These are phyloP conservation scores for Amphiprion clarkii DNA, from an alignment of 2,797 vertebrate species.

Conservation along the genomic window DNA sequence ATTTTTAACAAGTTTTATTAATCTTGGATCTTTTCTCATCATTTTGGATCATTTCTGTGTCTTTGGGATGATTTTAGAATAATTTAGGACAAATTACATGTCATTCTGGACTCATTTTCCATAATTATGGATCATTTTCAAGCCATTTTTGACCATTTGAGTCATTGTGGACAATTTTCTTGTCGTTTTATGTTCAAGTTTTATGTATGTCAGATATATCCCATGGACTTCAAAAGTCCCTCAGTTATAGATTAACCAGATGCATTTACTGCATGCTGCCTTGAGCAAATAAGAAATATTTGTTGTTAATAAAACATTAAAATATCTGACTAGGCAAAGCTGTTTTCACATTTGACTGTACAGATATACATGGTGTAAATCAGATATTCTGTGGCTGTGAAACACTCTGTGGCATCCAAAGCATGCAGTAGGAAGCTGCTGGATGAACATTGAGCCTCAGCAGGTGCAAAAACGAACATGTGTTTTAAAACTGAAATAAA, in stretches of 20 bases:
- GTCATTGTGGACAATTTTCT: too few species aligned
- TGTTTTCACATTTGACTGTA: constrained; percentile 2
- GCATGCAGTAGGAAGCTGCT: background rate
- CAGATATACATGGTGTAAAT: background rate
- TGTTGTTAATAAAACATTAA: background rate
- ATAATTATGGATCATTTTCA: too few species aligned
- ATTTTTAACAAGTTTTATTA: too few species aligned
- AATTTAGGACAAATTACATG: too few species aligned
- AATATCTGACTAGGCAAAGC: background rate
- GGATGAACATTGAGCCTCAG: background rate
- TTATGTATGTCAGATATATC: too few species aligned
- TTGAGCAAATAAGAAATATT: background rate
- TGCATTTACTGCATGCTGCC: constrained; percentile 3
- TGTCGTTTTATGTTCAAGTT: too few species aligned
- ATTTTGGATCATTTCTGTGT: too few species aligned
- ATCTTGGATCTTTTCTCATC: too few species aligned
- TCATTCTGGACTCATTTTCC: too few species aligned
- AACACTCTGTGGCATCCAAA: background rate
- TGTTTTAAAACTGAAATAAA: background rate
- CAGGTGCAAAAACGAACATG: background rate
- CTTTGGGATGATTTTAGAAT: too few species aligned
- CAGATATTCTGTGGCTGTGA: background rate
- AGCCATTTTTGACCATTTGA: too few species aligned
- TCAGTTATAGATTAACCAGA: background rate
- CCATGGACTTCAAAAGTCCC: too few species aligned